A percentile compares a stretch with the other conserved stretches of the same genome.
phyloP scores from a whole-genome alignment of 2,888 invertebrate species.

The Petrolisthes cinctipes region DNA sequence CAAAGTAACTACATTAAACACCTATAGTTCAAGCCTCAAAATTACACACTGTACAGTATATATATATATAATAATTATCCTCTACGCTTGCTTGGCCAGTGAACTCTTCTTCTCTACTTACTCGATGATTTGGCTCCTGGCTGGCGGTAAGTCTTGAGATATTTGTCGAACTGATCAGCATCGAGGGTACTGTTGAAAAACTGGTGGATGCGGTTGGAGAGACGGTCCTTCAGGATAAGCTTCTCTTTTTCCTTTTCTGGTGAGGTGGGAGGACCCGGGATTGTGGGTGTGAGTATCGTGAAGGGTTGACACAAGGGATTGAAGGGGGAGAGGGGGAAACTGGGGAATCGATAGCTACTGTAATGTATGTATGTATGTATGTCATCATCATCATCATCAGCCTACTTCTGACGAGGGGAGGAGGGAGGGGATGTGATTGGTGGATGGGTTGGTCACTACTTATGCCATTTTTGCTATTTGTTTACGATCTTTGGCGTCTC shows the following conservation, averaged over 20 bases:
- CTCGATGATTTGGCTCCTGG: slow-evolving; percentile 45
- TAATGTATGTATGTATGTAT: no score
- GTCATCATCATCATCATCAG: no score
- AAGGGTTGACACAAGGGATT: background rate
- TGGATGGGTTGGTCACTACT: background rate
- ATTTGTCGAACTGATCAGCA: slow-evolving; percentile 62
- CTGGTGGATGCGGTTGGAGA: slow-evolving; percentile 64
- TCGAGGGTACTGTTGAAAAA: slow-evolving; percentile 59
- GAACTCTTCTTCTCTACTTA: slow-evolving; percentile 39
- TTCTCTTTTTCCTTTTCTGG: slow-evolving; percentile 63
- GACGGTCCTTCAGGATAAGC: slow-evolving; percentile 63
- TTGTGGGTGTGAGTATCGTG: slow-evolving; percentile 19
- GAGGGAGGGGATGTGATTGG: background rate
- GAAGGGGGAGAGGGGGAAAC: slow-evolving; percentile 1
- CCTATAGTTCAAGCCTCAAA: no score
- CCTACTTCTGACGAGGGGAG: background rate
- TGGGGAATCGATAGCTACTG: background rate
- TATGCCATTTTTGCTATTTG: no score
- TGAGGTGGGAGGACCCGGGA: slow-evolving; percentile 29
- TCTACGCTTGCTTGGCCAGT: background rate
- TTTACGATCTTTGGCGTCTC: no score
- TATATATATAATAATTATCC: no score
- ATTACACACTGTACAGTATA: no score
- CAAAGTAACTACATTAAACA: no score
- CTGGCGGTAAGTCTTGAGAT: slow-evolving; percentile 62